These are phyloP conservation scores for Cyphomyrus plagiostoma DNA, from an alignment of 2,113 vertebrate species.

Conservation along the genomic window DNA sequence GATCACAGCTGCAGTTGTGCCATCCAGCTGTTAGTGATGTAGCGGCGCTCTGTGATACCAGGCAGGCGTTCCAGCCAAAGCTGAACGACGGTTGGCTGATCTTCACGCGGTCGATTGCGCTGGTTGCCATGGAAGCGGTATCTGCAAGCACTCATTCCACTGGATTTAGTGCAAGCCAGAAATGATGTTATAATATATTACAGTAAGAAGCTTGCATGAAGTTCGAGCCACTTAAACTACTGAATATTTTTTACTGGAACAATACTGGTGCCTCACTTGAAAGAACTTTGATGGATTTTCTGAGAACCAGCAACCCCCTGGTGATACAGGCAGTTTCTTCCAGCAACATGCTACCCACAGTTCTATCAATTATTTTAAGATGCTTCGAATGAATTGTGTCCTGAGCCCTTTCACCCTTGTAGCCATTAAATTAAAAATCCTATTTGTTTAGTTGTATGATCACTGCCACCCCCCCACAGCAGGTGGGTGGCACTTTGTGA, in stretches of 20 bases:
- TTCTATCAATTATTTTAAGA: not conserved
- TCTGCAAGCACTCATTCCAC: not conserved
- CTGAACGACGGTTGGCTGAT: not conserved
- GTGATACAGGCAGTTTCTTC: not conserved
- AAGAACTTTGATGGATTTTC: not conserved
- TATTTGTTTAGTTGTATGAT: not conserved
- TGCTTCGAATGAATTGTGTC: not conserved
- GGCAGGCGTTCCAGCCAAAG: not conserved
- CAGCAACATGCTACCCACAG: not conserved
- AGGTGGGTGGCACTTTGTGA: not conserved
- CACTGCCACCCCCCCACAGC: not conserved
- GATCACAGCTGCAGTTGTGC: not conserved
- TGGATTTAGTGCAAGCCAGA: not conserved
- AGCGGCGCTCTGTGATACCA: not conserved
- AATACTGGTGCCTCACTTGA: not conserved
- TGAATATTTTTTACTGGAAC: not conserved
- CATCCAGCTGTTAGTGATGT: not conserved
- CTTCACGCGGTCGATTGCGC: not conserved
- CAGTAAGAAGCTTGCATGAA: not conserved
- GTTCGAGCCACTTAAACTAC: not conserved
- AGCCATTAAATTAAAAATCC: not conserved
- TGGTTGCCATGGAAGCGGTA: conserved; percentile 5
- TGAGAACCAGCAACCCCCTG: not conserved
- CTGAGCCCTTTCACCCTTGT: not conserved
- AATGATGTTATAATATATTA: conserved; percentile 5